Percentiles rank a stretch among this genome's conserved stretches.
Evolutionary conservation across 2,888 invertebrate genomes (phyloP).

Genomic region (Adelphocoris suturalis): DNA sequence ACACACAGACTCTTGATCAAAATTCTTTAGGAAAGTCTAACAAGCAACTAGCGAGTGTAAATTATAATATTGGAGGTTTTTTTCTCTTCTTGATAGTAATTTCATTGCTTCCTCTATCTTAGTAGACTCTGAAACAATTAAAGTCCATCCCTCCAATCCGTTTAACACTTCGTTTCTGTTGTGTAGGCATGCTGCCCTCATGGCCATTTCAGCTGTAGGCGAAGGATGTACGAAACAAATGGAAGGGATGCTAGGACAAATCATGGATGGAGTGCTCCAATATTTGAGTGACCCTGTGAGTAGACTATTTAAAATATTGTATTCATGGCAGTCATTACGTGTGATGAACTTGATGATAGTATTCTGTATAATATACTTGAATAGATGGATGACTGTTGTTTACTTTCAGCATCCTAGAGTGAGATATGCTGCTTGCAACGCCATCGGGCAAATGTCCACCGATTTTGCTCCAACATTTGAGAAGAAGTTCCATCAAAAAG

Average conservation of each 20-base stretch:
- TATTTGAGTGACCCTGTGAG: conserved; percentile 90
- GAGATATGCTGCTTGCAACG: conserved; percentile 98
- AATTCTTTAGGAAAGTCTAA: too few relatives aligned
- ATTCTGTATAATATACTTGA: too few relatives aligned
- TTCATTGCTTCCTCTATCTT: too few relatives aligned
- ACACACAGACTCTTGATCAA: too few relatives aligned
- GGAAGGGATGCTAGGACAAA: conserved; percentile 95
- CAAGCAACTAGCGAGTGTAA: too few relatives aligned
- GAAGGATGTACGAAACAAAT: conserved; percentile 99
- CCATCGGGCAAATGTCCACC: conserved; percentile 98
- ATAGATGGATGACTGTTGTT: neutral
- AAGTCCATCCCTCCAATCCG: too few relatives aligned
- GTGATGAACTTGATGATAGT: too few relatives aligned
- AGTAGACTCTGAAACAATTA: too few relatives aligned
- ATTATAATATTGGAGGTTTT: too few relatives aligned
- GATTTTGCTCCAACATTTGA: conserved; percentile 98
- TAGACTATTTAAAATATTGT: conserved; percentile 73
- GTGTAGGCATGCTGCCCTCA: conserved; percentile 93
- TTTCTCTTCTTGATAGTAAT: too few relatives aligned
- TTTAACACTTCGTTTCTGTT: neutral
- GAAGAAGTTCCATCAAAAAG: conserved; percentile 97
- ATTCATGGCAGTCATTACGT: too few relatives aligned
- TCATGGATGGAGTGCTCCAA: conserved; percentile 93
- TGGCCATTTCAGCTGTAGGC: conserved; percentile 98
- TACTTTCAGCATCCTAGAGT: conserved; percentile 89